These are phyloP conservation scores for Picathartes gymnocephalus DNA, from an alignment of 2,113 vertebrate species.

Conservation along the genomic window DNA sequence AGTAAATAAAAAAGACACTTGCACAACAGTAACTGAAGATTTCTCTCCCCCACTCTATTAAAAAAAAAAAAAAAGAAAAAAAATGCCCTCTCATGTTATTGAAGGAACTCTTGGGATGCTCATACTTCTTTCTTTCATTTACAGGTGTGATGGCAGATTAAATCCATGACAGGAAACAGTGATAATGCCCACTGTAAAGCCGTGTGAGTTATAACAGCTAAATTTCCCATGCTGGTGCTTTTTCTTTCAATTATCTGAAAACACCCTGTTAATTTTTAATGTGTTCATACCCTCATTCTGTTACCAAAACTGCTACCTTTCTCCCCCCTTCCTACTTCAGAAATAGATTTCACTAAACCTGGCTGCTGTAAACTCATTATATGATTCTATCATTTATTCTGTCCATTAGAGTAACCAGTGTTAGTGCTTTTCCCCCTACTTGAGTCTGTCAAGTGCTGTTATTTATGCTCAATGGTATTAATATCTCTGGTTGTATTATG, in stretches of 20 bases:
- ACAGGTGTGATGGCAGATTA: constrained; percentile 8
- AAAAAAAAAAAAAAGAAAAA: neutral
- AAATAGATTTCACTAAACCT: constrained; percentile 45
- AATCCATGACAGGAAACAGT: neutral
- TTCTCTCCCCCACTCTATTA: neutral
- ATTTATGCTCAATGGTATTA: constrained; percentile 60
- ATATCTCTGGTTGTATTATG: constrained; percentile 16
- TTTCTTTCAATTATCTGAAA: constrained; percentile 48
- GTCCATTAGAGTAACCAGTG: constrained; percentile 40
- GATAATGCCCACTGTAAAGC: constrained; percentile 28
- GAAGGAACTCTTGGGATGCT: constrained; percentile 17
- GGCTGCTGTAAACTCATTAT: constrained; percentile 34
- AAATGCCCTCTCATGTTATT: constrained; percentile 1
- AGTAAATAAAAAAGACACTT: constrained; percentile 18
- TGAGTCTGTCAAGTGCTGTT: constrained; percentile 58
- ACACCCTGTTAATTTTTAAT: constrained; percentile 54
- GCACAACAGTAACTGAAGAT: neutral
- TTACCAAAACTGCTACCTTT: neutral
- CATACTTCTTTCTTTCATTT: neutral
- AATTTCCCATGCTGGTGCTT: neutral
- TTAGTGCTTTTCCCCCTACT: constrained; percentile 9
- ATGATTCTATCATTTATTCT: constrained; percentile 10
- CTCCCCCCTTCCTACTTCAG: neutral
- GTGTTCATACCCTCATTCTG: neutral
- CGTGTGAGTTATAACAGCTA: neutral